Base-by-base conservation (phyloP, 1,140 invertebrate species). In the Drosophila santomea region DNA sequence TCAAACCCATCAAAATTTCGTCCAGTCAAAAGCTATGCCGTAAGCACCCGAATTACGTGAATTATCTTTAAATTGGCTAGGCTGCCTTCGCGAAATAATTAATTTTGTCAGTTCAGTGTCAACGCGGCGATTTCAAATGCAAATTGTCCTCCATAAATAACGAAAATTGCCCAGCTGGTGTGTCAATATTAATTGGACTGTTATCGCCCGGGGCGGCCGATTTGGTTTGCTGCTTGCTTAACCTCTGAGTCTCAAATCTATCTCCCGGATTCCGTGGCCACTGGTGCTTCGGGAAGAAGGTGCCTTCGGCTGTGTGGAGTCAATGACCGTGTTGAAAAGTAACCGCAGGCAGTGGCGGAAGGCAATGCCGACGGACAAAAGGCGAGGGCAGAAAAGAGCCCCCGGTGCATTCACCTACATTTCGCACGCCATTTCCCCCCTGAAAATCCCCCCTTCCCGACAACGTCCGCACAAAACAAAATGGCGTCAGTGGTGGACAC, bases 361-460 rank as follows among this genome's bases (percentile, higher is more conserved):
- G 67, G 52, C 58, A 51, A 15, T 32, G 43, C 45, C 54, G 32
- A n/a, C 57, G 64, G 52, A 50, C 57, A 61, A 50, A 74, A 61
- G 68, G 57, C 71, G 62, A 58, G 32, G 35, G 51, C 44, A 36
- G 43, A 32, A 36, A 64, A 72, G 59, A 43, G 60, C 38, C 67
- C 47, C 78, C 73, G 83, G 83, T 89, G 80, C 83, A 88, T 89
- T 89, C 83, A 88, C 83, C 83, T 83, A 88, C 75, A 89, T 78
- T 78, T 78, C 57, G 75, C 75, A 78, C 75, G 66, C 74, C 75
- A 78, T 83, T 88, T 83, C 73, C 60, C 55, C 17, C 69, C 63
- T 39, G 14, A 11, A n/a, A n/a, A 10, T 15, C n/a, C 41, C 10
- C 50, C 44, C 45, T 58, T 55, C 51, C 14, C 12, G 11, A 32